phyloP scores from a whole-genome alignment of 2,797 vertebrate species.

The Chelidonichthys spinosus region DNA sequence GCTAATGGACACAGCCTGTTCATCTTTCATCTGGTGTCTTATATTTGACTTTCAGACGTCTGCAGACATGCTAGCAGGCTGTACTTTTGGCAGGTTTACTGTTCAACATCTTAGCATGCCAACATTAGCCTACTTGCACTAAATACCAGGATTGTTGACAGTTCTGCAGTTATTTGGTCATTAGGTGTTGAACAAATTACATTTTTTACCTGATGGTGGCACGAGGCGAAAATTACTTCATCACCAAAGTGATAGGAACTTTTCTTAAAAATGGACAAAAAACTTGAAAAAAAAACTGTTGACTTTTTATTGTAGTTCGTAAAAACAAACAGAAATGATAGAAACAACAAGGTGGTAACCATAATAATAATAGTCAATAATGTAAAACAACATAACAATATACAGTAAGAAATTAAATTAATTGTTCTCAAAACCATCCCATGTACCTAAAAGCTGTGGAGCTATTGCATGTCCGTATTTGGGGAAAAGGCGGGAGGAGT shows the following conservation, averaged over 20 bases:
- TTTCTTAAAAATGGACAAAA: neutral
- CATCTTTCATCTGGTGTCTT: no score
- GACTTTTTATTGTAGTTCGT: constrained; percentile 85
- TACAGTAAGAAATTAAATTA: constrained; percentile 83
- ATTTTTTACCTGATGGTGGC: neutral
- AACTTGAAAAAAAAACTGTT: constrained; percentile 63
- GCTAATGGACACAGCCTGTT: no score
- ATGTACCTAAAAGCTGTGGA: constrained; percentile 64
- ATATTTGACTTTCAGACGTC: no score
- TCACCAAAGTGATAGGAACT: neutral
- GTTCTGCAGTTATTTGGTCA: neutral
- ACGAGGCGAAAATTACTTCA: neutral
- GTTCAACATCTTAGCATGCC: neutral
- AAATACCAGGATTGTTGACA: neutral
- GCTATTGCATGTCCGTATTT: constrained; percentile 58
- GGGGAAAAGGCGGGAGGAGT: constrained; percentile 50
- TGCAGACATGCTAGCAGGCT: neutral
- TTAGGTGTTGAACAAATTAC: neutral
- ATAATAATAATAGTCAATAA: constrained; percentile 79
- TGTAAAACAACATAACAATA: constrained; percentile 77
- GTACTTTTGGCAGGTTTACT: neutral
- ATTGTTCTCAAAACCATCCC: constrained; percentile 67
- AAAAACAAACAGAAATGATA: constrained; percentile 82
- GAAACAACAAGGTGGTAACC: constrained; percentile 82
- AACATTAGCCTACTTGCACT: neutral